Conservation (phyloP, 2,113 vertebrate genomes). For the Stigmatopora nigra region DNA sequence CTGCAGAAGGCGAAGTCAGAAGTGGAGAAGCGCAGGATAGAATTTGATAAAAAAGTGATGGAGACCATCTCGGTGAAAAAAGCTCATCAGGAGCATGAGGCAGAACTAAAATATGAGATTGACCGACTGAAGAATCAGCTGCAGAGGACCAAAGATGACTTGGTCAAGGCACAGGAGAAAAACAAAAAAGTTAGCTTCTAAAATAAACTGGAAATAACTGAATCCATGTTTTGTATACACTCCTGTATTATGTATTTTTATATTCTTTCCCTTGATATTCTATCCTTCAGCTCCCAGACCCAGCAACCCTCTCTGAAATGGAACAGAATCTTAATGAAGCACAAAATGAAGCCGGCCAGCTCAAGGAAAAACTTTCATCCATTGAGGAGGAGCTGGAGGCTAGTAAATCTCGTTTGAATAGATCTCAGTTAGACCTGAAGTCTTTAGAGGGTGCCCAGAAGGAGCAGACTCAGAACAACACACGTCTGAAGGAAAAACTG, state of each 20-base stretch:
- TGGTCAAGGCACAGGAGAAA: slow-evolving; percentile 67
- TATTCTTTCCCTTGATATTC: neutral
- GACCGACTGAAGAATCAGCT: slow-evolving; percentile 68
- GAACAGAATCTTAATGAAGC: slow-evolving; percentile 69
- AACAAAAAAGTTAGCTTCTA: slow-evolving; percentile 55
- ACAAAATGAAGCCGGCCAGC: slow-evolving; percentile 62
- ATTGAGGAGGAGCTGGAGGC: slow-evolving; percentile 72
- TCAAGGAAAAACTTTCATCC: slow-evolving; percentile 70
- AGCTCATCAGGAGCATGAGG: slow-evolving; percentile 72
- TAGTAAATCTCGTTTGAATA: slow-evolving; percentile 66
- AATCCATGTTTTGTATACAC: neutral
- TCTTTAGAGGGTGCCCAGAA: slow-evolving; percentile 31
- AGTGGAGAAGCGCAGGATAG: slow-evolving; percentile 63
- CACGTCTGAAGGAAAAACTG: slow-evolving; percentile 59
- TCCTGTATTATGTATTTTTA: neutral
- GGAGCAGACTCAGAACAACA: slow-evolving; percentile 42
- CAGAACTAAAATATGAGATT: slow-evolving; percentile 69
- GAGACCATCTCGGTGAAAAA: slow-evolving; percentile 76
- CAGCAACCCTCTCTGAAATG: slow-evolving; percentile 69
- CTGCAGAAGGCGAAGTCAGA: slow-evolving; percentile 65
- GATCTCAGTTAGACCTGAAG: slow-evolving; percentile 33
- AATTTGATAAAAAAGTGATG: slow-evolving; percentile 71
- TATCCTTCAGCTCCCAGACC: slow-evolving; percentile 69
- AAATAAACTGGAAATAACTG: neutral
- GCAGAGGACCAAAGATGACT: slow-evolving; percentile 68